Percentiles rank a stretch among this genome's conserved stretches.
These are phyloP conservation scores for Chrysomela aeneicollis DNA, from an alignment of 2,888 invertebrate genomes.

Conservation along the genomic window DNA sequence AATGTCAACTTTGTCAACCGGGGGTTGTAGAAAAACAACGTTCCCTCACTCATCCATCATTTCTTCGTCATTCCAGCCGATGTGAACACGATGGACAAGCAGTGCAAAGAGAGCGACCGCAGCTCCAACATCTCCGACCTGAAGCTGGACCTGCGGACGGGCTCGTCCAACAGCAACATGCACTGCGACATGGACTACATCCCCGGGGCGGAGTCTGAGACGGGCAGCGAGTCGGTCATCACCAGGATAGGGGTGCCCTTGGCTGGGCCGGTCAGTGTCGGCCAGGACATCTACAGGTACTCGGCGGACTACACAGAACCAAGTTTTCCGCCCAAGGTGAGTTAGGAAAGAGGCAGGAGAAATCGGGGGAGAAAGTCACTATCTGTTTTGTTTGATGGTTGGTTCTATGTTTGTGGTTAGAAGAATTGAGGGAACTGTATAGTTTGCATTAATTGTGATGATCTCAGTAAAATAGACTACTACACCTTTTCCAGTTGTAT, in stretches of 20 bases:
- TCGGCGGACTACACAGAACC: constrained; percentile 82
- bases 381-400: constrained; percentile 16
- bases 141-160: constrained; percentile 87
- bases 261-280: constrained; percentile 79
- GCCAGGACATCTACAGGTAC: constrained; percentile 74
- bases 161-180: constrained; percentile 78
- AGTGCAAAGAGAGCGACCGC: constrained; percentile 82
- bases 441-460: too few relatives aligned
- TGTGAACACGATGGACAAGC: constrained; percentile 65
- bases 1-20: too few relatives aligned
- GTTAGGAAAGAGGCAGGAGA: constrained; percentile 17
- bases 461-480: too few relatives aligned
- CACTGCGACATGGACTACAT: constrained; percentile 67
- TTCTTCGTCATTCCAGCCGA: constrained; percentile 57
- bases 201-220: constrained; percentile 65
- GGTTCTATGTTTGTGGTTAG: too few relatives aligned
- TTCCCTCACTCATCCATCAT: too few relatives aligned
- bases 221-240: constrained; percentile 64
- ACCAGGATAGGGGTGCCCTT: constrained; percentile 75
- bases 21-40: too few relatives aligned
- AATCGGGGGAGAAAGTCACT: background rate
- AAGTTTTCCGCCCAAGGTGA: constrained; percentile 76
- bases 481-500: too few relatives aligned
- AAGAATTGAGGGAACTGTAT: too few relatives aligned
- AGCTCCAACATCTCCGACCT: constrained; percentile 93